Conservation (phyloP, 1,140 invertebrate genomes). For the Batillaria attramentaria region DNA sequence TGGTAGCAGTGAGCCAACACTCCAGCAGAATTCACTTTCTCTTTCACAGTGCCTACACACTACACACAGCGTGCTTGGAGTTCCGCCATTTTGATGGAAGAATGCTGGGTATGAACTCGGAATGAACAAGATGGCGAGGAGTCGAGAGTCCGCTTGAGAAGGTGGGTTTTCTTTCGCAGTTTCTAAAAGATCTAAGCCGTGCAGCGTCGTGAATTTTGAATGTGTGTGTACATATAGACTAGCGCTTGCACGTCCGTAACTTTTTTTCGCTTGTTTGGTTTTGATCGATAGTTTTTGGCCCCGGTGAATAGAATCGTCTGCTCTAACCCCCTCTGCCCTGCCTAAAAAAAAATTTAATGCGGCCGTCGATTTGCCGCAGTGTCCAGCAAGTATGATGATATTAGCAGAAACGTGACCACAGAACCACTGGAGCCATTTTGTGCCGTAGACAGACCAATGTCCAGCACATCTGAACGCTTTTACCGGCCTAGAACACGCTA, state of each 20-base stretch:
- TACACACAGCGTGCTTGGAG: constrained; percentile 21
- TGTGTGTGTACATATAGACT: neutral
- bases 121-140: constrained; percentile 43
- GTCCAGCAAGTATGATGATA: constrained; percentile 41
- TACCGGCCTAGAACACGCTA: neutral
- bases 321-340: constrained; percentile 6
- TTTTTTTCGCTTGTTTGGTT: constrained; percentile 26
- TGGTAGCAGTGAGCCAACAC: neutral
- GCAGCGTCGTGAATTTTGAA: neutral
- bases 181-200: constrained; percentile 1
- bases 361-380: constrained; percentile 35
- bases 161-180: constrained; percentile 37
- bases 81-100: constrained; percentile 37
- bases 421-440: constrained; percentile 40
- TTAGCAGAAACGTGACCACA: constrained; percentile 34
- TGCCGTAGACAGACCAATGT: constrained; percentile 30
- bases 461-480: constrained; percentile 21
- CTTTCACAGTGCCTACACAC: constrained; percentile 20
- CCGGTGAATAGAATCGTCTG: neutral
- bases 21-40: constrained; percentile 25
- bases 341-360: constrained; percentile 33
- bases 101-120: constrained; percentile 44
- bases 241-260: constrained; percentile 5
- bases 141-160: constrained; percentile 34
- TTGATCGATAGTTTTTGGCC: constrained; percentile 19